phyloP scores from a whole-genome alignment of 2,888 invertebrate genomes.

The Macrophya alboannulata region DNA sequence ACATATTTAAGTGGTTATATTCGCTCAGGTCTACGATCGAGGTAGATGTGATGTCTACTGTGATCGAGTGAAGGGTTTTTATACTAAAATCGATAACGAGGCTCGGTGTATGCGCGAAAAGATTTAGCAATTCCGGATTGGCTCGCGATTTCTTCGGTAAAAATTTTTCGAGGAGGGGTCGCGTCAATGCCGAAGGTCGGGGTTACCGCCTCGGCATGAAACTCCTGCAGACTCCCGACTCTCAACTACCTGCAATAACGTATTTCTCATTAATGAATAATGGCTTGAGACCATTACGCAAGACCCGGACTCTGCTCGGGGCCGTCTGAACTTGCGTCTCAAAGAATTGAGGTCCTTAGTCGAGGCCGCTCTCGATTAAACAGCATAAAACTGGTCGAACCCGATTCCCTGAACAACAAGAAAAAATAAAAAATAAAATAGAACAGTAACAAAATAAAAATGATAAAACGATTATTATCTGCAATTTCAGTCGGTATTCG shows the following conservation, averaged over 20 bases:
- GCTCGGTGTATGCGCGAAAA: constrained; percentile 41
- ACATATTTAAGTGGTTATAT: constrained; percentile 59
- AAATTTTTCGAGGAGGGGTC: background rate
- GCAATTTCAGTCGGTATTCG: background rate
- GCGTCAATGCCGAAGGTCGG: constrained; percentile 64
- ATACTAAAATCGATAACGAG: constrained; percentile 59
- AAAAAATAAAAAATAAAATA: background rate
- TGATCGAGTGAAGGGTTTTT: constrained; percentile 60
- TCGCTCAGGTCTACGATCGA: constrained; percentile 60
- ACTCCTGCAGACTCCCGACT: background rate
- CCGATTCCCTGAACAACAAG: background rate
- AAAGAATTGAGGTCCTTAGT: constrained; percentile 22
- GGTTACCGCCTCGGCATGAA: constrained; percentile 63
- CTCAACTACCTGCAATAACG: background rate
- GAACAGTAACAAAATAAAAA: no score
- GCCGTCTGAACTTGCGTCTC: constrained; percentile 46
- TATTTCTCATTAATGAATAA: constrained; percentile 48
- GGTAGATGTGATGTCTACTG: constrained; percentile 61
- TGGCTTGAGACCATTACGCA: constrained; percentile 29
- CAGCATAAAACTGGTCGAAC: background rate
- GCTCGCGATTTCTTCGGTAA: background rate
- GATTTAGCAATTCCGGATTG: constrained; percentile 59
- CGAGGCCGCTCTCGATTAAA: constrained; percentile 26
- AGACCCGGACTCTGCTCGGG: constrained; percentile 43
- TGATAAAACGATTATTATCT: background rate